Conservation (phyloP, 2,888 invertebrate genomes). For the Bibio marci region DNA sequence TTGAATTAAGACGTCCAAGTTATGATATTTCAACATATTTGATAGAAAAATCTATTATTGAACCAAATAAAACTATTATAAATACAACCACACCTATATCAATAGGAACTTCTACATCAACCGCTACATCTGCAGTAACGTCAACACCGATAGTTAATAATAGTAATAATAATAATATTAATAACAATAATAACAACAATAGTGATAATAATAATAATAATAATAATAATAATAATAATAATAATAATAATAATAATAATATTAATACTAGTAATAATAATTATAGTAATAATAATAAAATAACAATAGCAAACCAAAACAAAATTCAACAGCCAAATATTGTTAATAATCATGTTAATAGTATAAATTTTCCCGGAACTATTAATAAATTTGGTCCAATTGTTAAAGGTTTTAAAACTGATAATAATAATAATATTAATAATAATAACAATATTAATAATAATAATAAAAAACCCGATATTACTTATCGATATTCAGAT, state of each 20-base stretch:
- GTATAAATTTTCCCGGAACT: neutral
- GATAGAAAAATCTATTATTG: neutral
- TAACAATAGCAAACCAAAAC: no score
- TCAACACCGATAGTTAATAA: constrained; percentile 9
- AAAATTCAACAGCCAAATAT: constrained; percentile 3
- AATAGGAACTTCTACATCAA: neutral
- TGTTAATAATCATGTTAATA: no score
- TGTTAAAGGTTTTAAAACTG: constrained; percentile 24
- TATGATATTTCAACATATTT: constrained; percentile 3
- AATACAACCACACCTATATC: neutral
- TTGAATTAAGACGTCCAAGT: neutral
- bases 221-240: no score
- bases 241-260: no score
- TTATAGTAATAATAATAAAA: no score
- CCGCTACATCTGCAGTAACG: neutral
- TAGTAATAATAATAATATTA: neutral
- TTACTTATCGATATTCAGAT: neutral
- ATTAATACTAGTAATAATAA: no score
- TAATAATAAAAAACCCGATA: constrained; percentile 3
- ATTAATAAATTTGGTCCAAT: constrained; percentile 15
- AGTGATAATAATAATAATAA: neutral
- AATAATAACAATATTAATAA: no score
- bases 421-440: neutral
- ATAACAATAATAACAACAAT: neutral
- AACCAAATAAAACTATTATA: neutral